A percentile compares a stretch with the other conserved stretches of the same genome.
Evolutionary conservation across 2,113 vertebrate genomes (phyloP).

Genomic region (Nipponia nippon): DNA sequence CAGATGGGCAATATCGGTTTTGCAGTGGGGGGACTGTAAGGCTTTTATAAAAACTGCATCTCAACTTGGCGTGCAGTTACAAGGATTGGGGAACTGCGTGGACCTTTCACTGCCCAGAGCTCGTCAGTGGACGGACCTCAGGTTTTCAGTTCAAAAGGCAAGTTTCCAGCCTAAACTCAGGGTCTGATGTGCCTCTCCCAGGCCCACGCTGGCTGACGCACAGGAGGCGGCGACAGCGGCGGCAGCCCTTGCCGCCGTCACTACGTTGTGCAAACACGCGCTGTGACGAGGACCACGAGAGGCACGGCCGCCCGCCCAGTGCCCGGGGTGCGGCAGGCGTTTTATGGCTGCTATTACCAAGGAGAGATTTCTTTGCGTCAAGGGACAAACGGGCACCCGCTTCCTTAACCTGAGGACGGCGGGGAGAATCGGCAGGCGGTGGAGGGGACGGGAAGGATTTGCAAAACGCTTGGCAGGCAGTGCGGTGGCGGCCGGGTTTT

Average conservation of each 20-base stretch:
- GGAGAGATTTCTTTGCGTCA: background rate
- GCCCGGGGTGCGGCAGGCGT: background rate
- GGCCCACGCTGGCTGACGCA: fast-evolving
- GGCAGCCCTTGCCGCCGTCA: background rate
- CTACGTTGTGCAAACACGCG: background rate
- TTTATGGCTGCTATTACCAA: background rate
- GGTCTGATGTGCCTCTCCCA: background rate
- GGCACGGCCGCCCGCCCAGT: fast-evolving
- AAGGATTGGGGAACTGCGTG: background rate
- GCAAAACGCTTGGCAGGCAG: background rate
- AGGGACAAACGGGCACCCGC: background rate
- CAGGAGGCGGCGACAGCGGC: background rate
- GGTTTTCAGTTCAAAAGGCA: background rate
- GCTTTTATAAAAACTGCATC: background rate
- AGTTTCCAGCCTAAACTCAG: background rate
- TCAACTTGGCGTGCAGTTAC: fast-evolving
- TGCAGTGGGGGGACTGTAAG: background rate
- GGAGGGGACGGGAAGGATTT: background rate
- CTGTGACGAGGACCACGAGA: fast-evolving
- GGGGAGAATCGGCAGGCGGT: fast-evolving
- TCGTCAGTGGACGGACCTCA: background rate
- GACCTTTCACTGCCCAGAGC: background rate
- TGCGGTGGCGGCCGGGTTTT: background rate
- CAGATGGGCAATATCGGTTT: background rate
- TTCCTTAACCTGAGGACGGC: background rate